phyloP scores from a whole-genome alignment of 2,113 vertebrate species.

The Melanostigma gelatinosum region DNA sequence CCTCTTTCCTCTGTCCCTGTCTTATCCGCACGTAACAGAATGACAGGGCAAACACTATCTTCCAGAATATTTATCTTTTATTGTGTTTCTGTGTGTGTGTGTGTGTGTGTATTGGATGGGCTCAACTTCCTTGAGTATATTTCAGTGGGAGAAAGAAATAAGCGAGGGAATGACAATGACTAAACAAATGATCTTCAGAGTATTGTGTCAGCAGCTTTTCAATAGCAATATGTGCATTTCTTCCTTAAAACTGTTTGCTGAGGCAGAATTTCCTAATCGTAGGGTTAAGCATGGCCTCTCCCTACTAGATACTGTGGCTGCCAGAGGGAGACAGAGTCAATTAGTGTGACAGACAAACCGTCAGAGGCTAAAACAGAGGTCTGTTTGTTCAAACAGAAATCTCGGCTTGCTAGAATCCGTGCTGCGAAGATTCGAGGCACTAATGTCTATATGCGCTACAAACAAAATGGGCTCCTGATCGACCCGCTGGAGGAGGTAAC shows the following conservation, averaged over 20 bases:
- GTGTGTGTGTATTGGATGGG: conserved; percentile 48
- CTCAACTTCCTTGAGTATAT: conserved; percentile 66
- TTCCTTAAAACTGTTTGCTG: conserved; percentile 67
- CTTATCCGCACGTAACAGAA: conserved; percentile 68
- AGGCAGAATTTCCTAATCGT: conserved; percentile 63
- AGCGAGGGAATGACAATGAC: conserved; percentile 61
- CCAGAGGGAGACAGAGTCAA: conserved; percentile 67
- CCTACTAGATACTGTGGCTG: conserved; percentile 66
- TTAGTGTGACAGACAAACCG: conserved; percentile 66
- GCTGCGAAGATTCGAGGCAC: conserved; percentile 95
- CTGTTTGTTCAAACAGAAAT: conserved; percentile 92
- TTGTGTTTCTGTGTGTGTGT: conserved; percentile 58
- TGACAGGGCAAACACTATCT: conserved; percentile 72
- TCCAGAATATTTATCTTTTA: conserved; percentile 71
- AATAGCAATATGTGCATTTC: conserved; percentile 65
- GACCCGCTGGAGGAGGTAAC: conserved; percentile 92
- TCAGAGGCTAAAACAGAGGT: conserved; percentile 82
- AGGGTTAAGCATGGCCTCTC: conserved; percentile 57
- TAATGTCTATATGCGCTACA: conserved; percentile 98
- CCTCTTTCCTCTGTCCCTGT: conserved; percentile 53
- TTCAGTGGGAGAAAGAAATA: conserved; percentile 50
- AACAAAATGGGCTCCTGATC: conserved; percentile 94
- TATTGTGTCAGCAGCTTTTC: conserved; percentile 74
- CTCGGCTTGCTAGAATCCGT: conserved; percentile 94
- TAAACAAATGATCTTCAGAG: conserved; percentile 71